Base-by-base conservation (phyloP, 2,113 vertebrate species). In the Saccopteryx bilineata region DNA sequence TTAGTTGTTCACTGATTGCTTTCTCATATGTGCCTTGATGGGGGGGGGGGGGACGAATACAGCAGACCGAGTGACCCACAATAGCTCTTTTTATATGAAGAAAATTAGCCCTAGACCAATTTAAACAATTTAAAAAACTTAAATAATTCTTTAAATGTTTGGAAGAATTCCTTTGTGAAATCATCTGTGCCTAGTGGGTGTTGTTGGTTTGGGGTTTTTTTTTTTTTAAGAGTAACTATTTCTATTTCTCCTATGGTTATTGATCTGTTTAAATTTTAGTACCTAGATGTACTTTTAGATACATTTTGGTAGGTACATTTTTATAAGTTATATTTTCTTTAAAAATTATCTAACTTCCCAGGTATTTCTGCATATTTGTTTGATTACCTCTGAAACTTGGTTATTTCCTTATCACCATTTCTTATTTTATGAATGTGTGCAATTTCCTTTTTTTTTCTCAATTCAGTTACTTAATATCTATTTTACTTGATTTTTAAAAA, bases 401-500 rank as follows among this genome's bases (percentile, higher is more conserved):
- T 60, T 86, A 91, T 46, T 87, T 84, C 26, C 48, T 31, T 23
- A 54, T 46, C 78, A 65, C 21, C 18, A 60, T 54, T 91, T 92
- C 48, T 94, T 91, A 87, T 52, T 78, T 89, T 91, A 95, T 61
- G 23, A 89, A 80, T n/a, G 58, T 83, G 54, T 50, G 52, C 7
- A 71, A 91, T 93, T 86, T 74, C 33, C 24, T 12, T 61, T 66
- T 87, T 39, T 72, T 24, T 84, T 71, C 84, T 81, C 14, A 14
- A 88, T 89, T 80, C 21, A 5, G 68, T 80, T 26, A 76, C 48
- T 66, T 75, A 91, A 54, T 0, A 56, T 65, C 48, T 94, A 48
- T 61, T 87, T 96, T 58, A 87, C 39, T 92, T 90, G 63, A 12
- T 10, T 76, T 84, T 86, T 81, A 92, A 72, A 90, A 84, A 83